A percentile compares a stretch with the other conserved stretches of the same genome.
Conservation (phyloP, 2,797 vertebrate genomes). For the Enteromius thamalakanensis region DNA sequence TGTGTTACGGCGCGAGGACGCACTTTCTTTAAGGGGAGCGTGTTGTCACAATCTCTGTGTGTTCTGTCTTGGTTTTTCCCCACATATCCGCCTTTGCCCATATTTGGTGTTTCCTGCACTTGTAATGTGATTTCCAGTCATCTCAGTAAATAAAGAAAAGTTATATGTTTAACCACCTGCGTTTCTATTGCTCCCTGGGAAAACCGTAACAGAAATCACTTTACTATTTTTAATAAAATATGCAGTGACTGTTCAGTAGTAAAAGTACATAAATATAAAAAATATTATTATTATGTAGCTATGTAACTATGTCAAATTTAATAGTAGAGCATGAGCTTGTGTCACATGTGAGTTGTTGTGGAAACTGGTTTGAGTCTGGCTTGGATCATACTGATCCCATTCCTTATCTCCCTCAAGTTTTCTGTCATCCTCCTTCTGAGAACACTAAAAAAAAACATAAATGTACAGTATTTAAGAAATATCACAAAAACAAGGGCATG, state of each 20-base stretch:
- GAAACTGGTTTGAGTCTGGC: neutral
- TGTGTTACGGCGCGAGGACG: too few species aligned
- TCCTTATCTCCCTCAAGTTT: neutral
- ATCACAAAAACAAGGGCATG: neutral
- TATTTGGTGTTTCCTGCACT: too few species aligned
- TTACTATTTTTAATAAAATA: neutral
- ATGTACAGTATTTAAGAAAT: neutral
- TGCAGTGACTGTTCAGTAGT: neutral
- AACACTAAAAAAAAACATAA: neutral
- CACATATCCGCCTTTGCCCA: too few species aligned
- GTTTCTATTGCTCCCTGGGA: too few species aligned
- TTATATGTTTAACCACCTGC: too few species aligned
- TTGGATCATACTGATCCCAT: neutral
- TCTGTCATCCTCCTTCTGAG: neutral
- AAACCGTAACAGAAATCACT: neutral
- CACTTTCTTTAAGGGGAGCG: too few species aligned
- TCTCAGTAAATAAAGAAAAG: too few species aligned
- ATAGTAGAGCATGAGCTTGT: neutral
- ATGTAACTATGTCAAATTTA: neutral
- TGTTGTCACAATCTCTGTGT: too few species aligned
- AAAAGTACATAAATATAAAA: neutral
- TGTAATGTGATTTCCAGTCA: too few species aligned
- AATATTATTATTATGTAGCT: neutral
- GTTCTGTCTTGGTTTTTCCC: too few species aligned
- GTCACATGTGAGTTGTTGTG: neutral